Conservation (phyloP, 2,113 vertebrate species). For the Cricetomys ansorgei region DNA sequence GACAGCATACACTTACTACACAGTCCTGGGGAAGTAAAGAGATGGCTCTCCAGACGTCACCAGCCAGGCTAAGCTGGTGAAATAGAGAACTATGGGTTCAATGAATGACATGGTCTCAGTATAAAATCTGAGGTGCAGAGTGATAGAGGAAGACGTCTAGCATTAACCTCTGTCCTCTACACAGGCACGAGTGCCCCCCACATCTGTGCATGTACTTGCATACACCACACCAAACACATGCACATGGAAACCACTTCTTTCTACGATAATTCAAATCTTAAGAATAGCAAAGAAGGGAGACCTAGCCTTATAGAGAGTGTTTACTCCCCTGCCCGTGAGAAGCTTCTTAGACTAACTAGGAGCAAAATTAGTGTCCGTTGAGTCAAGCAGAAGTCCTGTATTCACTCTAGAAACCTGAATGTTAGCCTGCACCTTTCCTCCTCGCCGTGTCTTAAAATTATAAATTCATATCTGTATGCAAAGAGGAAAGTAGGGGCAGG, state of each 20-base stretch:
- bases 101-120: background rate
- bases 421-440: background rate
- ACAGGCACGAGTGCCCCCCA: background rate
- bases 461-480: conserved; percentile 6
- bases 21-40: background rate
- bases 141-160: background rate
- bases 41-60: background rate
- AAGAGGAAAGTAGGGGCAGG: background rate
- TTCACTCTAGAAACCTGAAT: background rate
- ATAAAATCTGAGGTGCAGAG: background rate
- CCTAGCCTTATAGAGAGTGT: background rate
- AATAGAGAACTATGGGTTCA: background rate
- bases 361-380: background rate
- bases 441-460: background rate
- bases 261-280: background rate
- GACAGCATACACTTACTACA: background rate
- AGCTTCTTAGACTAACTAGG: background rate
- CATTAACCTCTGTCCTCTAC: no score
- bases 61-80: background rate
- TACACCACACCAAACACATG: background rate
- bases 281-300: background rate
- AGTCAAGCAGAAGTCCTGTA: background rate
- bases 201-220: background rate
- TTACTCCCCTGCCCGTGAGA: background rate
- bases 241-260: background rate